Base-by-base conservation (phyloP, 2,888 invertebrate genomes). In the Rhodophaea formosa region DNA sequence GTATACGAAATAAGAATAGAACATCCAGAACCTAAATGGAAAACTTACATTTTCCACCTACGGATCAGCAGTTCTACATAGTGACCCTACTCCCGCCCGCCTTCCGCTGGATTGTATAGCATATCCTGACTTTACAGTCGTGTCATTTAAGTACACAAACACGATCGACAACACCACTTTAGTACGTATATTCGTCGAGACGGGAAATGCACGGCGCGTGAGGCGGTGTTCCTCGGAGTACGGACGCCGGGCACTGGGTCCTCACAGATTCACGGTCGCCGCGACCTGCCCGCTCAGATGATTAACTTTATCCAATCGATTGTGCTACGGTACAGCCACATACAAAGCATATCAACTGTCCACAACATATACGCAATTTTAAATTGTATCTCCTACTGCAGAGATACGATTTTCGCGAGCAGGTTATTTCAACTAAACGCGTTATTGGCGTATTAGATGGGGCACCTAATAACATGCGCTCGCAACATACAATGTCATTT, bases 221-320 rank as follows among this genome's bases (percentile, higher is more conserved):
- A 75, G 79, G 76, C 84, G 77, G 75, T 71, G 72, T 75, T 71
- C 79, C 82, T 83, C 84, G 83, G 83, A 78, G 71, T 69, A 64
- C 70, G 63, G 32, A 35, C 51, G 17, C 35, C 51, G 51, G 51
- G 71, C 68, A 74, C 80, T 77, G 82, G 82, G 79, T 72, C 75
- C 72, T 69, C 62, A 64, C 75, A 78, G 77, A 86, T 88, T 90
- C 90, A 91, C 89, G 91, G 90, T 87, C 89, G 86, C 78, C 63
- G 75, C 84, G 85, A 86, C 84, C 85, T 82, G 77, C 72, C 75
- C 78, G 75, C 77, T 75, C 82, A 79, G 75, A 86, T 86, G 88
- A 89, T 88, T 86, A 82, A 87, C 84, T 88, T 75, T 83, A 83
- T 81, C 87, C 87, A 87, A 88, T 88, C 86, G 89, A 88, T 85